Conservation (phyloP, 2,888 invertebrate genomes). For the Troides helena region DNA sequence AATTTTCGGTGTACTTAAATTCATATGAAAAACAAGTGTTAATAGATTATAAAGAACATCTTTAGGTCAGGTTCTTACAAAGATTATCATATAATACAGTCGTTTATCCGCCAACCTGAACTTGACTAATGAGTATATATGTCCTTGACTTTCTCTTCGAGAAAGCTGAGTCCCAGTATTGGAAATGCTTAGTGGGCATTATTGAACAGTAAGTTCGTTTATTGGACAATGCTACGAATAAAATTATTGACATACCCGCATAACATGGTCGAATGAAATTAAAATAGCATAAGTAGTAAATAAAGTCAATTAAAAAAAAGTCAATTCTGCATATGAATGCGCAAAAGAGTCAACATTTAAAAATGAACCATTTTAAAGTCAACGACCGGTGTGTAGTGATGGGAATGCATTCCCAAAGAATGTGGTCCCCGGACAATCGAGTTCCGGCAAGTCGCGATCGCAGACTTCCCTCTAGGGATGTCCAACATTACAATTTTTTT, state of each 20-base stretch:
- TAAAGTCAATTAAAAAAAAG: constrained; percentile 13
- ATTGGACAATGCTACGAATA: neutral
- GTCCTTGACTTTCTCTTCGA: too few relatives aligned
- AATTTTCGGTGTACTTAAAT: too few relatives aligned
- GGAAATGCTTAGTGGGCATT: too few relatives aligned
- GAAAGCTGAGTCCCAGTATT: too few relatives aligned
- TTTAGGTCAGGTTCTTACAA: too few relatives aligned
- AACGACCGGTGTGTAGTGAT: constrained; percentile 58
- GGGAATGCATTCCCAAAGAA: constrained; percentile 58
- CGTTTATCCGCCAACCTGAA: too few relatives aligned
- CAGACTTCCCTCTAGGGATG: constrained; percentile 29
- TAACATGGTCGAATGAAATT: neutral
- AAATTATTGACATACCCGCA: neutral
- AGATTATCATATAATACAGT: too few relatives aligned
- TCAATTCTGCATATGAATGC: constrained; percentile 5
- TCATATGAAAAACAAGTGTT: too few relatives aligned
- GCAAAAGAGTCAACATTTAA: constrained; percentile 27
- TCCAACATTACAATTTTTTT: neutral
- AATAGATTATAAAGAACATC: too few relatives aligned
- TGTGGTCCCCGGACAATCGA: constrained; percentile 56
- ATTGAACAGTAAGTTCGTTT: too few relatives aligned
- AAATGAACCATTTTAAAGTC: constrained; percentile 48
- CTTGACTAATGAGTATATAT: too few relatives aligned
- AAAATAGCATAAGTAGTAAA: neutral
- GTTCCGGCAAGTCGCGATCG: constrained; percentile 55